A percentile compares a stretch with the other conserved stretches of the same genome.
These are phyloP conservation scores for Coracopsis vasa DNA, from an alignment of 2,113 vertebrate species.

Conservation along the genomic window DNA sequence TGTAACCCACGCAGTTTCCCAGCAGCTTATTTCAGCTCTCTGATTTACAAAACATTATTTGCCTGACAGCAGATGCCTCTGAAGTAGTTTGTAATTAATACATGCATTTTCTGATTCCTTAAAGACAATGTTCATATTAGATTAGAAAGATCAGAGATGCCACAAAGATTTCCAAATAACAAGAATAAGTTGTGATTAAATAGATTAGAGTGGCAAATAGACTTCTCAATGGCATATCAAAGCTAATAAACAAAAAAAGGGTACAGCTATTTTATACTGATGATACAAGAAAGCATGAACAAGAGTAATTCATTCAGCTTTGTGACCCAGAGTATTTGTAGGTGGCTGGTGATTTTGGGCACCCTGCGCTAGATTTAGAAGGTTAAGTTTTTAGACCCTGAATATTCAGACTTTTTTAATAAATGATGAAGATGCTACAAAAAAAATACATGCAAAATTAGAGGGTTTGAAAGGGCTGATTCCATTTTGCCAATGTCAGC, in stretches of 20 bases:
- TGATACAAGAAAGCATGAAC: neutral
- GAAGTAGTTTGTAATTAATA: conserved; percentile 68
- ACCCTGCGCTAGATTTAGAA: neutral
- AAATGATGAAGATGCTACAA: neutral
- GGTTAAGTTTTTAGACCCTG: neutral
- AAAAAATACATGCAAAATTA: neutral
- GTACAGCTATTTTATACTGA: neutral
- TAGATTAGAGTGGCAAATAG: neutral
- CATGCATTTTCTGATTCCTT: conserved; percentile 50
- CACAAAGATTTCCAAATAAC: neutral
- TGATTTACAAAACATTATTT: conserved; percentile 42
- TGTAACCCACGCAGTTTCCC: conserved; percentile 22
- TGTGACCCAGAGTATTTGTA: neutral
- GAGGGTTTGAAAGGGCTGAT: neutral
- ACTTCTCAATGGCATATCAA: neutral
- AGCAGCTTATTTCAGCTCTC: conserved; percentile 59
- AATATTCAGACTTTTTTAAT: neutral
- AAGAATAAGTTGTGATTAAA: conserved; percentile 8
- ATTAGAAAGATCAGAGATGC: conserved; percentile 15
- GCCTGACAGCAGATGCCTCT: conserved; percentile 17
- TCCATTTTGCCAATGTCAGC: neutral
- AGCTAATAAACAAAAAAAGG: neutral
- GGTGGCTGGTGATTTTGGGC: neutral
- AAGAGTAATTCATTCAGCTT: neutral
- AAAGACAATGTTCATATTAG: conserved; percentile 27